A percentile compares a stretch with the other conserved stretches of the same genome.
Evolutionary conservation across 2,888 invertebrate species (phyloP).

Genomic region (Arctia plantaginis): DNA sequence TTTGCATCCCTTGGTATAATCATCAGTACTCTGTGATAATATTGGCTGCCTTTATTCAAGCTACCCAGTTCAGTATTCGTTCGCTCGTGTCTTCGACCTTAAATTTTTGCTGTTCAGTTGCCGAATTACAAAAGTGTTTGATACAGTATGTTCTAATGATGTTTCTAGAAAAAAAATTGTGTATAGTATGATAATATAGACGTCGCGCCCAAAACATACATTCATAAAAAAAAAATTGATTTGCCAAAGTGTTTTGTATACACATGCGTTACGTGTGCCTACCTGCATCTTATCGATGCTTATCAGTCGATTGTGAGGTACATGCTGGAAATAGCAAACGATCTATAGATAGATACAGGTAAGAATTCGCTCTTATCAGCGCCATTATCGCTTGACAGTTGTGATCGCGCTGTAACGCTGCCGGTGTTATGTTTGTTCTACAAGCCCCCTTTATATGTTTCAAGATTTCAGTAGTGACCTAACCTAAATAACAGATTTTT

Average conservation of each 20-base stretch:
- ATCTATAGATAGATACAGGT: constrained; percentile 8
- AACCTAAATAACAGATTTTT: neutral
- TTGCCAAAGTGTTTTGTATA: neutral
- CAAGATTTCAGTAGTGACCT: neutral
- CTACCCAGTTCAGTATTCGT: neutral
- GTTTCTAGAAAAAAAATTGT: neutral
- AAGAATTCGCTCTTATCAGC: constrained; percentile 42
- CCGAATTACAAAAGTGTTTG: neutral
- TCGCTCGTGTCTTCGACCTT: neutral
- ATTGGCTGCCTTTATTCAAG: too few relatives aligned
- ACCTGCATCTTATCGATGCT: constrained; percentile 11
- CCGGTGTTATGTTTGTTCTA: constrained; percentile 21
- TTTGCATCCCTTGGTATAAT: too few relatives aligned
- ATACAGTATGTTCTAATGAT: neutral
- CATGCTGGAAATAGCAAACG: constrained; percentile 13
- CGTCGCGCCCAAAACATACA: neutral
- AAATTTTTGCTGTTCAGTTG: neutral
- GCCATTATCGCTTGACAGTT: constrained; percentile 40
- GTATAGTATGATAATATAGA: neutral
- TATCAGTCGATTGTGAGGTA: constrained; percentile 19
- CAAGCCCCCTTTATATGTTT: neutral
- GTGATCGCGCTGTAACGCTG: constrained; percentile 46
- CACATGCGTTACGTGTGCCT: constrained; percentile 5
- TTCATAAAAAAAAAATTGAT: neutral
- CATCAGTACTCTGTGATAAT: too few relatives aligned